These are phyloP conservation scores for Drosophila varians DNA, from an alignment of 1,140 invertebrate species.

Conservation along the genomic window DNA sequence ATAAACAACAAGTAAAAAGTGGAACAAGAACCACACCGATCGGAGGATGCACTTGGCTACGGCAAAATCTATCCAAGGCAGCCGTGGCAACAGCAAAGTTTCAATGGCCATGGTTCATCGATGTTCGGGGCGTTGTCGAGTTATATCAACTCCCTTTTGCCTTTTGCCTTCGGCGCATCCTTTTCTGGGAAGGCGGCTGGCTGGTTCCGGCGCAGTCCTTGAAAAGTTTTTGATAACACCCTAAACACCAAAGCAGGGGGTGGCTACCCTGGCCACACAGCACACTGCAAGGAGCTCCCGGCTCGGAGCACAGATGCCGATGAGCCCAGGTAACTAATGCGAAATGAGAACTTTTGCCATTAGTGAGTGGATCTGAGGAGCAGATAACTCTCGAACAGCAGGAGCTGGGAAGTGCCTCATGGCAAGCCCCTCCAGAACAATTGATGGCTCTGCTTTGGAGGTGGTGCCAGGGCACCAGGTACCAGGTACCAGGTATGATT, in stretches of 20 bases:
- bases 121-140: constrained; percentile 53
- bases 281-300: background rate
- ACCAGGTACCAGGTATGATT: constrained; percentile 5
- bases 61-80: constrained; percentile 49
- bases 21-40: constrained; percentile 53
- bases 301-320: constrained; percentile 31
- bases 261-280: background rate
- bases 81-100: constrained; percentile 44
- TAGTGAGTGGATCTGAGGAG: constrained; percentile 50
- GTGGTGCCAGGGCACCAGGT: constrained; percentile 17
- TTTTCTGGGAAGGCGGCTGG: constrained; percentile 13
- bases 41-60: constrained; percentile 52
- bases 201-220: constrained; percentile 66
- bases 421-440: background rate
- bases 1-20: constrained; percentile 36
- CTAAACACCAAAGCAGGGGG: constrained; percentile 35
- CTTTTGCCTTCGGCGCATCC: constrained; percentile 31
- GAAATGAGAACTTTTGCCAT: constrained; percentile 75
- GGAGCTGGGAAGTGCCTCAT: background rate
- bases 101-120: constrained; percentile 61
- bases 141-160: constrained; percentile 64
- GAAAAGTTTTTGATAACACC: constrained; percentile 75
- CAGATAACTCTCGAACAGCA: constrained; percentile 15
- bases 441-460: constrained; percentile 33
- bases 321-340: constrained; percentile 61